Conservation (phyloP, 2,888 invertebrate genomes). For the Drosophila neotestacea region DNA sequence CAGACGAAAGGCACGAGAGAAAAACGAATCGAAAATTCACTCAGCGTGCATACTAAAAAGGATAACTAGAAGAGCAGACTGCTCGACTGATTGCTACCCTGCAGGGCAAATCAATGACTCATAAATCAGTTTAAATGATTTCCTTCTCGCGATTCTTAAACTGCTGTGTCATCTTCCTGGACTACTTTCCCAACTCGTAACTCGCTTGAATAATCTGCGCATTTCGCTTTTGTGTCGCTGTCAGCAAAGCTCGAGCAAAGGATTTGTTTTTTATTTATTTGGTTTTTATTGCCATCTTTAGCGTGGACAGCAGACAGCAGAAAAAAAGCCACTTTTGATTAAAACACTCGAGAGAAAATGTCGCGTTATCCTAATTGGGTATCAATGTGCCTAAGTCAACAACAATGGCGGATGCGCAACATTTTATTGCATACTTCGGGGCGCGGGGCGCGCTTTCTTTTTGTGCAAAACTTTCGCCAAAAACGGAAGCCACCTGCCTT, state of each 20-base stretch:
- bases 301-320: conserved; percentile 10
- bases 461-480: conserved; percentile 43
- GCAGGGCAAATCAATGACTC: conserved; percentile 17
- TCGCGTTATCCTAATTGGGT: conserved; percentile 79
- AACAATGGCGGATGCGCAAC: conserved; percentile 46
- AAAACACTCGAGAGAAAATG: conserved; percentile 69
- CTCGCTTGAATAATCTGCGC: conserved; percentile 52
- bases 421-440: conserved; percentile 74
- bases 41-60: conserved; percentile 72
- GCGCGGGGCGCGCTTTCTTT: conserved; percentile 22
- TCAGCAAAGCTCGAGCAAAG: conserved; percentile 44
- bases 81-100: conserved; percentile 35
- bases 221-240: conserved; percentile 8
- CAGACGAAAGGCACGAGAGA: conserved; percentile 24
- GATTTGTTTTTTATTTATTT: conserved; percentile 75
- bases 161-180: conserved; percentile 23
- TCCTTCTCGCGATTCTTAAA: conserved; percentile 5
- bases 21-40: conserved; percentile 72
- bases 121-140: conserved; percentile 31
- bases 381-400: conserved; percentile 78
- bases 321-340: conserved; percentile 64
- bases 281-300: conserved; percentile 67
- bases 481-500: conserved; percentile 55
- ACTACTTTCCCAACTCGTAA: conserved; percentile 4
- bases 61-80: conserved; percentile 19